Evolutionary conservation across 2,888 invertebrate genomes (phyloP).

Genomic region (Patella ulyssiponensis): DNA sequence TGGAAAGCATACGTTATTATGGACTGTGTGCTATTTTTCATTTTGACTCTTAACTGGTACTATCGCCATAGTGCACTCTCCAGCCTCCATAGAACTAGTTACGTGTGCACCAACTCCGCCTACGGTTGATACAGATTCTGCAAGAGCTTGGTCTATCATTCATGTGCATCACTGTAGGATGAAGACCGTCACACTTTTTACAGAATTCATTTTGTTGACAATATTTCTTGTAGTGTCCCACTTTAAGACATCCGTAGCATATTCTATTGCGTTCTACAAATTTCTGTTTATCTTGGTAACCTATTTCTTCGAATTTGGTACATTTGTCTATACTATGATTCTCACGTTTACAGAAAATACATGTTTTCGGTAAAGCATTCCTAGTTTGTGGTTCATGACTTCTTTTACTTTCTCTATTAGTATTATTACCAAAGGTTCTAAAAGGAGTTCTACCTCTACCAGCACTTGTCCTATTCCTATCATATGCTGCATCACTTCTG

Average conservation of each 20-base stretch:
- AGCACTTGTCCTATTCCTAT: too few relatives aligned
- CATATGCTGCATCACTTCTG: too few relatives aligned
- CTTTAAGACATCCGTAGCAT: background rate
- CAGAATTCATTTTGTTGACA: background rate
- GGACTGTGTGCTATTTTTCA: conserved; percentile 1
- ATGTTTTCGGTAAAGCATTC: background rate
- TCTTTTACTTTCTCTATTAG: too few relatives aligned
- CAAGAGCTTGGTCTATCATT: background rate
- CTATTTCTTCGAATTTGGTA: background rate
- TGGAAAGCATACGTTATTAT: conserved; percentile 23
- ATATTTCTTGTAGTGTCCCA: background rate
- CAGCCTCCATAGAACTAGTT: background rate
- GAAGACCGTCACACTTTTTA: background rate
- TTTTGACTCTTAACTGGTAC: conserved; percentile 21
- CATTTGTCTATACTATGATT: background rate
- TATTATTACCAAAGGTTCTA: too few relatives aligned
- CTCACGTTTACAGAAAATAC: background rate
- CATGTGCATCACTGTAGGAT: background rate
- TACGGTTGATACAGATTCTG: too few relatives aligned
- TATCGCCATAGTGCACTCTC: conserved; percentile 24
- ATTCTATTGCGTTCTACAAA: background rate
- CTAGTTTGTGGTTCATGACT: too few relatives aligned
- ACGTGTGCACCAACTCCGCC: too few relatives aligned
- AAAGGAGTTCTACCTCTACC: too few relatives aligned
- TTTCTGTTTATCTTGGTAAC: background rate